phyloP scores from a whole-genome alignment of 2,113 vertebrate species.

The Cnemophilus loriae region DNA sequence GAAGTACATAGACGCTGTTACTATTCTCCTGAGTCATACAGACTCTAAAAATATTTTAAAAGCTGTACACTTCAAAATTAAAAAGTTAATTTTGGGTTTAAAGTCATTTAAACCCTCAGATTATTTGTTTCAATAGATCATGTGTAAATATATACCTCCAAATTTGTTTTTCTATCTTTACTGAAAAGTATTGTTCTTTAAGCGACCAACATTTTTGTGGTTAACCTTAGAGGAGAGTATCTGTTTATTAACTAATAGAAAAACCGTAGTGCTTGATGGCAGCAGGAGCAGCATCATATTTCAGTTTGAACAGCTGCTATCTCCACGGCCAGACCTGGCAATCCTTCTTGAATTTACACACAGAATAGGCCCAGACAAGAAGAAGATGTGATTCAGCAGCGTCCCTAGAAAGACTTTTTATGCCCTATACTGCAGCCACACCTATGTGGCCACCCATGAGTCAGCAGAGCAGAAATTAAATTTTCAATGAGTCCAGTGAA shows the following conservation, averaged over 20 bases:
- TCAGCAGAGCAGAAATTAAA: constrained; percentile 21
- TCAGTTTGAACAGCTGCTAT: constrained; percentile 8
- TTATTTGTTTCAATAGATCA: background rate
- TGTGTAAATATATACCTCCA: background rate
- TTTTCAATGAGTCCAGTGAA: background rate
- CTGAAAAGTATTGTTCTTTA: background rate
- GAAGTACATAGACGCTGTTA: background rate
- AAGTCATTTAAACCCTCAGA: background rate
- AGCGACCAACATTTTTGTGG: background rate
- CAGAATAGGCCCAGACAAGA: background rate
- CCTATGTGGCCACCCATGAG: background rate
- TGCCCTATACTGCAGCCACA: background rate
- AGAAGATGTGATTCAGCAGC: background rate
- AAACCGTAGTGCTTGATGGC: background rate
- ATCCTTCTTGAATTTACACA: background rate
- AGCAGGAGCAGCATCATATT: background rate
- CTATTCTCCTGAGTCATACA: background rate
- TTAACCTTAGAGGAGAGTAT: background rate
- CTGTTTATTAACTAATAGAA: background rate
- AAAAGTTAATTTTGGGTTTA: too few relatives aligned
- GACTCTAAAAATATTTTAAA: background rate
- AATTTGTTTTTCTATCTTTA: background rate
- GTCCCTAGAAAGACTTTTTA: background rate
- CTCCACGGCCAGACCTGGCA: background rate
- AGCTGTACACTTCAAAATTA: background rate